A percentile compares a stretch with the other conserved stretches of the same genome.
These are phyloP conservation scores for Margaritifera margaritifera DNA, from an alignment of 2,888 invertebrate genomes.

Conservation along the genomic window DNA sequence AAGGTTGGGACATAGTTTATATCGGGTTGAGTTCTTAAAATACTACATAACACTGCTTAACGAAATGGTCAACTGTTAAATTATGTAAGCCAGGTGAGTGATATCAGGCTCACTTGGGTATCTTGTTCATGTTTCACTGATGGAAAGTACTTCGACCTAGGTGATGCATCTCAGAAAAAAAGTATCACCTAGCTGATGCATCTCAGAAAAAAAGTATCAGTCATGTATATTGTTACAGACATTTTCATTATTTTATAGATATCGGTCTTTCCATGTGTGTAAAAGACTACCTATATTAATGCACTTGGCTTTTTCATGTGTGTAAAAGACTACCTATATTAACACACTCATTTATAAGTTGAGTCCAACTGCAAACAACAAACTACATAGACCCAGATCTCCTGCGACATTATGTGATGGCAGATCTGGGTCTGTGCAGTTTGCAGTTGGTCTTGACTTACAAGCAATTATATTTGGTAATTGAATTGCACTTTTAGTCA, in stretches of 20 bases:
- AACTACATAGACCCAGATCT: too few relatives aligned
- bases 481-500: slow-evolving; percentile 21
- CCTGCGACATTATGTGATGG: too few relatives aligned
- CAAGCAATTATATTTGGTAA: background rate
- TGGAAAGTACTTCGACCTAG: background rate
- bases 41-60: slow-evolving; percentile 5
- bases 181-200: too few relatives aligned
- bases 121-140: background rate
- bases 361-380: too few relatives aligned
- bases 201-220: background rate
- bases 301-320: too few relatives aligned
- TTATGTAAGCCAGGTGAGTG: background rate
- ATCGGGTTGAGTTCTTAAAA: slow-evolving; percentile 8
- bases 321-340: too few relatives aligned
- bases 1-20: too few relatives aligned
- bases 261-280: too few relatives aligned
- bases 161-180: background rate
- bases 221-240: background rate
- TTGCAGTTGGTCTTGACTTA: background rate
- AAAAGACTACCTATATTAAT: too few relatives aligned
- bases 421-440: too few relatives aligned
- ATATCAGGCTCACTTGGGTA: background rate
- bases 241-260: background rate
- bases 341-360: too few relatives aligned
- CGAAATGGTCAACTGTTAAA: background rate